Conservation (phyloP, 2,888 invertebrate species). For the Lasioglossum pauxillum region DNA sequence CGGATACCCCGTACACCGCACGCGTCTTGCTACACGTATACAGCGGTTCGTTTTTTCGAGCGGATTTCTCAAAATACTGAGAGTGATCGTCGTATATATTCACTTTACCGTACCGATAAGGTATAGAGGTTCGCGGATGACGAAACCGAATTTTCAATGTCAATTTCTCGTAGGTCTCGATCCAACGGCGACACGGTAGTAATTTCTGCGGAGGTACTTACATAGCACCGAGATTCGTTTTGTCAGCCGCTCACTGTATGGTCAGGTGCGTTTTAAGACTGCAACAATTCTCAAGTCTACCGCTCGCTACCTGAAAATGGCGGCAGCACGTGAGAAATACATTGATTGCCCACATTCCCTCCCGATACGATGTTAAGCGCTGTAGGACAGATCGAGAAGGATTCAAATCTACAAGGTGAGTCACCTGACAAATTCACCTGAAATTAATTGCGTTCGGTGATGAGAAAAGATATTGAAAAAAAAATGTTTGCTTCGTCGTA, state of each 20-base stretch:
- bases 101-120: slow-evolving; percentile 39
- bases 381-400: not conserved
- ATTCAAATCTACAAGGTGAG: not conserved
- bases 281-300: slow-evolving; percentile 37
- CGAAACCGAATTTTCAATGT: slow-evolving; percentile 72
- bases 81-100: slow-evolving; percentile 40
- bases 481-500: no score
- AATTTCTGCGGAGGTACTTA: slow-evolving; percentile 80
- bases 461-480: not conserved
- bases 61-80: slow-evolving; percentile 37
- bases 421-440: not conserved
- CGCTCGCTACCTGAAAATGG: slow-evolving; percentile 51
- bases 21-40: not conserved
- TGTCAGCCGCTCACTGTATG: slow-evolving; percentile 81
- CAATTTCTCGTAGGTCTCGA: slow-evolving; percentile 71
- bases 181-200: slow-evolving; percentile 70
- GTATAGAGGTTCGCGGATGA: slow-evolving; percentile 55
- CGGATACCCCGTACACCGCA: not conserved
- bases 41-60: not conserved
- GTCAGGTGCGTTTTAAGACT: slow-evolving; percentile 74
- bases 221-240: slow-evolving; percentile 75
- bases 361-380: not conserved
- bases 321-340: slow-evolving; percentile 6
- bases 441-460: not conserved
- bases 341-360: not conserved